Conservation (phyloP, 2,797 vertebrate genomes). For the Hapalemur alaotrensis region DNA sequence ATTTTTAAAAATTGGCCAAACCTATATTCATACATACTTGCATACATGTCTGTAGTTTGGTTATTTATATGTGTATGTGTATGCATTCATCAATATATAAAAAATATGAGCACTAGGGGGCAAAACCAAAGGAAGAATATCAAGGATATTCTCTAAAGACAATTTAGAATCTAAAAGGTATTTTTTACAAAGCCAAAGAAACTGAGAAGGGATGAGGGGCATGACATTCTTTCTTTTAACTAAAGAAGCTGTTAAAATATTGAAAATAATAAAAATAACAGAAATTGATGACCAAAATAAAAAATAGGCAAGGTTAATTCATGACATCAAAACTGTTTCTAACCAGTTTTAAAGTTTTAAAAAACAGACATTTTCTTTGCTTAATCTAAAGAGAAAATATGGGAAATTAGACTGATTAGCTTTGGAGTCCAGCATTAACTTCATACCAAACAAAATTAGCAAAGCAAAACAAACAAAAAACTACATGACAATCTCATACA, state of each 20-base stretch:
- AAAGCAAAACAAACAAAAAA: not conserved
- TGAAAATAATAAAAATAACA: not conserved
- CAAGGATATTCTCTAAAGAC: not conserved
- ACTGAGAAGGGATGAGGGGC: accelerated
- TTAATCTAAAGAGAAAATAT: not conserved
- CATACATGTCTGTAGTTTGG: not conserved
- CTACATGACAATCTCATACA: not conserved
- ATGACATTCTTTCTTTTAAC: not conserved
- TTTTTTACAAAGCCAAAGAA: not conserved
- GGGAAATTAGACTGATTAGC: not conserved
- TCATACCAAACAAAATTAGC: not conserved
- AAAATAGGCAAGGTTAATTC: not conserved
- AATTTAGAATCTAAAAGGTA: not conserved
- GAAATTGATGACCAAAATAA: not conserved
- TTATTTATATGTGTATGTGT: not conserved
- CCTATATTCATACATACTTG: not conserved
- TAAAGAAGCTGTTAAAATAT: not conserved
- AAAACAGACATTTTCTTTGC: not conserved
- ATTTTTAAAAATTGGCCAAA: not conserved
- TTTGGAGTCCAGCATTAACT: not conserved
- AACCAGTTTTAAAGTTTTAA: not conserved
- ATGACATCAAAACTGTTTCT: not conserved
- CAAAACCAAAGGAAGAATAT: not conserved
- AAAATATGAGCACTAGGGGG: not conserved
- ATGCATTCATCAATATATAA: not conserved